Evolutionary conservation across 2,113 vertebrate species (phyloP), one percentile per base, ranked within the genome.

Genomic region (Callipepla californica): DNA sequence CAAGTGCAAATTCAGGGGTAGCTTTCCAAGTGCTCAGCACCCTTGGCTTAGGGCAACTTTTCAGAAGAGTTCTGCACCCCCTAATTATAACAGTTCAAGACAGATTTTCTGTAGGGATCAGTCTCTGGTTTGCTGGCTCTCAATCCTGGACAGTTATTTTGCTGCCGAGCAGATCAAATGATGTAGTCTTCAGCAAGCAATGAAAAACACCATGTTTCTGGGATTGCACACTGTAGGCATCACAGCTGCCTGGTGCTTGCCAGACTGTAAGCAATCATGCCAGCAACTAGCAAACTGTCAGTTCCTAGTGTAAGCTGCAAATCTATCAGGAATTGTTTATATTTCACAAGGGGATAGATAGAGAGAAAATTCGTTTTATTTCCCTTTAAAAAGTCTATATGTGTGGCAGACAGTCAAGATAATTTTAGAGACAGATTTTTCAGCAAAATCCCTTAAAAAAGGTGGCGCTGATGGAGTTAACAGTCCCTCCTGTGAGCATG

Each of bases 201-300:
- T 87, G 63, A 58, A 87, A 93, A 91, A 79, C 20, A 80, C 38
- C 79, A 85, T 0, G 0, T 94, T 89, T 91, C 3, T 8, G 47
- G 79, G 53, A 17, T 16, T 72, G 69, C 38, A 78, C 63, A 40
- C 83, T 57, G 50, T 14, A 83, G 79, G 72, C 79, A 89, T 87
- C 0, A 0, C 57, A 70, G 87, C 42, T 0, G 0, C 80, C 70
- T 91, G 13, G 2, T 95, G 93, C 68, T 77, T 96, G 92, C 89
- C 93, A 96, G 94, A 91, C 87, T 94, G 75, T 69, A 94, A 93
- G 92, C 57, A 95, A 82, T 85, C 76, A 67, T 70, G 81, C 89
- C 94, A 93, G 84, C 84, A 92, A 79, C 94, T 91, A 92, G 75
- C 93, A 92, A 94, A 93, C 91, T 96, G 95, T 93, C 94, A 93